Base-by-base conservation (phyloP, 2,888 invertebrate genomes). In the Diarsia dahlii region DNA sequence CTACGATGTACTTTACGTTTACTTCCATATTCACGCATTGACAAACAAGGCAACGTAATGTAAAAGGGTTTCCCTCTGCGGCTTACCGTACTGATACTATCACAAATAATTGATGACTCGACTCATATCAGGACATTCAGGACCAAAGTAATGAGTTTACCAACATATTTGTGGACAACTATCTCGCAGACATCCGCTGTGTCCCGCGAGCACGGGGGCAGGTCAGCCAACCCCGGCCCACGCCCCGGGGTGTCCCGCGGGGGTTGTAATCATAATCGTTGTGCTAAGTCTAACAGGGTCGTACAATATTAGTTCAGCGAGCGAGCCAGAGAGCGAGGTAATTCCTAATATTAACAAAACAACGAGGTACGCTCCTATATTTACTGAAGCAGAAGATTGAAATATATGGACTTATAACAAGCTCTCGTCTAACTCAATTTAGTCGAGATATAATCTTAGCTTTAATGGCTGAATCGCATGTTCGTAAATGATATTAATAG, bases 301-400 rank as follows among this genome's bases (percentile, higher is more conserved):
- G 12, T 63, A 48, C 74, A 80, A 52, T 56, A 78, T 67, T 50
- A 67, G 62, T 63, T 56, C 18, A 67, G 62, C 23, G 12, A 18
- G 63, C 74, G 63, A 63, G 45, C 13, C 45, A 63, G 45, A 63
- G 13, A 45, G 28, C 28, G 71, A 13, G 58, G 23, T 62, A 48
- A 66, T 56, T 74, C 39, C 13, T 39, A 79, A 78, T 65, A 60
- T 60, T 65, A 65, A 71, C 65, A 66, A 50, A 80, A 80, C 62
- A 48, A 23, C n/a, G 34, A 50, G 45, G 18, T 13, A 5, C 18
- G 18, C 39, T 3, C 28, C 34, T 78, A 20, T 34, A 13, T 63
- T 80, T 28, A 63, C 48, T 67, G 50, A 78, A 56, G 56, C 56
- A 18, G 34, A 67, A 50, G 0, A 74, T 52, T 80, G 18, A 62